Conservation (phyloP, 1,140 invertebrate species). For the Sogatella furcifera region DNA sequence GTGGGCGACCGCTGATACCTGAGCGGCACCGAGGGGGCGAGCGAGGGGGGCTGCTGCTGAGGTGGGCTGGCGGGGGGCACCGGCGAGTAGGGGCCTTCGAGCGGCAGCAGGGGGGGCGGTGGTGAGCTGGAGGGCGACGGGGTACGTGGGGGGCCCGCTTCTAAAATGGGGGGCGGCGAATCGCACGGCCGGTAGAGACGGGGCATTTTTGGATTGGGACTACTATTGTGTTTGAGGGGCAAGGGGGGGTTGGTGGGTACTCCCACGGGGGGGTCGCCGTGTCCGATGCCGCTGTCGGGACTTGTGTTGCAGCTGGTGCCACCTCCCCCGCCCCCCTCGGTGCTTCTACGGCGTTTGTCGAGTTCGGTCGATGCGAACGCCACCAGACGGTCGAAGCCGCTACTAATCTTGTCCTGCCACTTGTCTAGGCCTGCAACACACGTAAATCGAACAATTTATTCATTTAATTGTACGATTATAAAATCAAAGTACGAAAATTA, state of each 20-base stretch:
- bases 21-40: conserved; percentile 37
- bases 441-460: too few species aligned
- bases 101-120: conserved; percentile 27
- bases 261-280: conserved; percentile 46
- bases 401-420: conserved; percentile 78
- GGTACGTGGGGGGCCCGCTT: conserved; percentile 48
- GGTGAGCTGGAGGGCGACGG: conserved; percentile 51
- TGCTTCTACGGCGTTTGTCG: conserved; percentile 65
- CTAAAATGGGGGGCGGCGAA: conserved; percentile 30
- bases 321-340: conserved; percentile 38
- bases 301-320: conserved; percentile 57
- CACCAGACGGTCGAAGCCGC: conserved; percentile 75
- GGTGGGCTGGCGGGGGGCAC: conserved; percentile 28
- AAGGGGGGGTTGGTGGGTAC: conserved; percentile 30
- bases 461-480: too few species aligned
- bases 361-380: conserved; percentile 76
- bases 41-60: conserved; percentile 17
- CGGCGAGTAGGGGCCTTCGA: conserved; percentile 32
- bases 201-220: conserved; percentile 33
- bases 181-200: conserved; percentile 28
- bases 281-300: conserved; percentile 65
- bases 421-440: conserved; percentile 35
- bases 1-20: conserved; percentile 47
- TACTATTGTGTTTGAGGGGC: conserved; percentile 36
- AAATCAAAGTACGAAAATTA: too few species aligned